phyloP scores from a whole-genome alignment of 2,113 vertebrate species.

The Pelusios castaneus region DNA sequence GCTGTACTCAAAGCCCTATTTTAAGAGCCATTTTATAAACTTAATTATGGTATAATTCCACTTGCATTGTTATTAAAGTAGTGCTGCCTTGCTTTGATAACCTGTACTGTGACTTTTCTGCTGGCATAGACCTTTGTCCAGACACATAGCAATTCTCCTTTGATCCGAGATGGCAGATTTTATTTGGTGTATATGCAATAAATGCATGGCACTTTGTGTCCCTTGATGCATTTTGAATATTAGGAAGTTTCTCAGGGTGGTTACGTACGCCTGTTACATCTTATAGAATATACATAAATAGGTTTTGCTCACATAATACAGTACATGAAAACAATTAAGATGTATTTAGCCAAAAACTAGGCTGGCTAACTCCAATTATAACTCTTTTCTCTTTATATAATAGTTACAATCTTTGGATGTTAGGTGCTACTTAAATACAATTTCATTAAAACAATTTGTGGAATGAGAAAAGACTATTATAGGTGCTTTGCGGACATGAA shows the following conservation, averaged over 20 bases:
- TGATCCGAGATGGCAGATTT: not conserved
- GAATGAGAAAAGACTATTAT: not conserved
- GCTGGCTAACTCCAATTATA: not conserved
- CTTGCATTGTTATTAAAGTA: not conserved
- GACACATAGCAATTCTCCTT: not conserved
- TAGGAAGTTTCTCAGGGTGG: not conserved
- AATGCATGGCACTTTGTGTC: accelerated
- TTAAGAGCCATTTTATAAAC: not conserved
- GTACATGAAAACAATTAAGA: not conserved
- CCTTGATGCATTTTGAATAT: not conserved
- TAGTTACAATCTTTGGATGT: not conserved
- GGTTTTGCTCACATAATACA: not conserved
- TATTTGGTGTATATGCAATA: not conserved
- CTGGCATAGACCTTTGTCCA: not conserved
- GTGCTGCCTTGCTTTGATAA: not conserved
- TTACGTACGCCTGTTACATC: not conserved
- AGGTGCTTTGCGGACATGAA: not conserved
- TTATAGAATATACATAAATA: not conserved
- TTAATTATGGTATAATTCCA: not conserved
- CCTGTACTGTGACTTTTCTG: accelerated
- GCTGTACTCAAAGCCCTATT: not conserved
- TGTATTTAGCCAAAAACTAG: not conserved
- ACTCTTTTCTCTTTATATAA: not conserved
- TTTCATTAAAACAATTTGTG: not conserved
- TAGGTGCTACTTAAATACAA: not conserved